Conservation (phyloP, 2,113 vertebrate genomes). For the Callipepla californica region DNA sequence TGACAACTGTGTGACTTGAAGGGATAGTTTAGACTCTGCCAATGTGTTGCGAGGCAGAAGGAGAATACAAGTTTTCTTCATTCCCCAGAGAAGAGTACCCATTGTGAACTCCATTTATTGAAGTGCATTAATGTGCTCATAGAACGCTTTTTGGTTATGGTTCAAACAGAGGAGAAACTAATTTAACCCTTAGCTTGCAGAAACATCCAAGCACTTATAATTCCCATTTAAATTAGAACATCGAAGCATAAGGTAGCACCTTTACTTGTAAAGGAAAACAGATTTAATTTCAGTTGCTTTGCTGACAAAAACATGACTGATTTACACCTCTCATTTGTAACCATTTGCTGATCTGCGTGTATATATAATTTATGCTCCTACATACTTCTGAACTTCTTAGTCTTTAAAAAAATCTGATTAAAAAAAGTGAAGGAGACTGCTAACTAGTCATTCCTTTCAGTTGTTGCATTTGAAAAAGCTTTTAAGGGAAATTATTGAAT, state of each 20-base stretch:
- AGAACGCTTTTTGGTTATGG: slow-evolving; percentile 34
- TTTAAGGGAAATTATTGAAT: background rate
- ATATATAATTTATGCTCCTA: background rate
- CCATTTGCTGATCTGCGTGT: background rate
- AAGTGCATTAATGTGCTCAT: slow-evolving; percentile 23
- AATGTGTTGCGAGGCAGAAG: slow-evolving; percentile 1
- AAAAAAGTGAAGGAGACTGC: background rate
- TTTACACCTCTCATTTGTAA: background rate
- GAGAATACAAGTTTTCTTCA: slow-evolving; percentile 14
- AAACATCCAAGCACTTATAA: background rate
- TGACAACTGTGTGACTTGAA: background rate
- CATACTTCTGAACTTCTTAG: background rate
- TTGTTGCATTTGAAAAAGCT: background rate
- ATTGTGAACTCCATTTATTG: slow-evolving; percentile 19
- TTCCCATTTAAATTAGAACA: background rate
- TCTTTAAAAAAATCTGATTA: background rate
- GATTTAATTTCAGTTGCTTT: background rate
- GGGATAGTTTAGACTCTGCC: background rate
- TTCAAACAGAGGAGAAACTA: background rate
- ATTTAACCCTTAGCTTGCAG: slow-evolving; percentile 19
- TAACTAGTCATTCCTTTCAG: background rate
- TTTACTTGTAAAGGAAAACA: background rate
- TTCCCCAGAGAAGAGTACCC: background rate
- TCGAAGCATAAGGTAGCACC: background rate
- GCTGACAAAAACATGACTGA: background rate